Conservation (phyloP, 1,140 invertebrate species). For the Stegodyphus mimosarum region DNA sequence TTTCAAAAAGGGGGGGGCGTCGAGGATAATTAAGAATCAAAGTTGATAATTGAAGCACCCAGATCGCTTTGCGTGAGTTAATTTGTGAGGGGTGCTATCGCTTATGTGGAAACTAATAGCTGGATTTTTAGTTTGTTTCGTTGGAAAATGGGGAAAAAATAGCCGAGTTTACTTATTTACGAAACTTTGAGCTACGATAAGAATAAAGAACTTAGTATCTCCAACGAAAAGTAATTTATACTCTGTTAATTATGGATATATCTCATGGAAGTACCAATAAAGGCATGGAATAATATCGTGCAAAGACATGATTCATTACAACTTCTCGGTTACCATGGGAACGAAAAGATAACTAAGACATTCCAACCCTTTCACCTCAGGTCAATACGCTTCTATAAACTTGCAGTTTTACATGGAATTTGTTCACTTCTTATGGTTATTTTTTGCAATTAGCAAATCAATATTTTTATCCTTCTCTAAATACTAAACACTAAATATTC, state of each 20-base stretch:
- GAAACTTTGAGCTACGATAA: conserved; percentile 11
- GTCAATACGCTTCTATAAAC: no score
- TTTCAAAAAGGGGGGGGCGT: neutral
- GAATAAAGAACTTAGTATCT: neutral
- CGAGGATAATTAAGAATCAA: conserved; percentile 38
- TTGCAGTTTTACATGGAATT: no score
- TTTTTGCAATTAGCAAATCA: no score
- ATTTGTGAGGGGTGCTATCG: conserved; percentile 5
- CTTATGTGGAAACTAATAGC: conserved; percentile 11
- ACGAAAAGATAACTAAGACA: no score
- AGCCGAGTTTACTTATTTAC: neutral
- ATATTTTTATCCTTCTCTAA: no score
- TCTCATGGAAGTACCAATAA: no score
- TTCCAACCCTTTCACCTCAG: no score
- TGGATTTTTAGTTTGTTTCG: neutral
- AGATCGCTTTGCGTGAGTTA: conserved; percentile 35
- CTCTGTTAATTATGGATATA: neutral
- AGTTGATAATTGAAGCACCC: conserved; percentile 45
- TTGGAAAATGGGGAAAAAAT: neutral
- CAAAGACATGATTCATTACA: no score
- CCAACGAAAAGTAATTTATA: neutral
- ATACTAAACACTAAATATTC: no score
- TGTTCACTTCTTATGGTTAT: no score
- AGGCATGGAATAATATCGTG: no score
- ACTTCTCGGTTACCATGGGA: no score